Evolutionary conservation across 2,797 vertebrate species (phyloP).

Genomic region (Myotis findleyi): DNA sequence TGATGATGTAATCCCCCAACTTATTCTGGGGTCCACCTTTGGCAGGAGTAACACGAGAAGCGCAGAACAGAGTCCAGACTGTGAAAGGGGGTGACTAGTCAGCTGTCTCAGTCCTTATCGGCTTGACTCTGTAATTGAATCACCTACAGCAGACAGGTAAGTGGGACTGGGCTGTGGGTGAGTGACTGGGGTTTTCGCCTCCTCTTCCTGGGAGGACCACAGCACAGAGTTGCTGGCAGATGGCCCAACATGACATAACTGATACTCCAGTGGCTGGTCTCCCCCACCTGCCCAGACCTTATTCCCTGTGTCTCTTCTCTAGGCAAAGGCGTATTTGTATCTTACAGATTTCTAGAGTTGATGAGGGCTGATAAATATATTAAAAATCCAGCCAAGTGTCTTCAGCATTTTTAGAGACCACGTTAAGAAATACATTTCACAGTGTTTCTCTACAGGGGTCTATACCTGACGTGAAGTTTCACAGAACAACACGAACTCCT

Average conservation of each 20-base stretch:
- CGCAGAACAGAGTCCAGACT: not conserved
- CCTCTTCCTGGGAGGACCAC: not conserved
- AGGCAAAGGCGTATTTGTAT: not conserved
- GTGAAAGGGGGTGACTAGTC: not conserved
- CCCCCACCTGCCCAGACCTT: not conserved
- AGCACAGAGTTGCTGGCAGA: not conserved
- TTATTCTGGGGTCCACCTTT: not conserved
- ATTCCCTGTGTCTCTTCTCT: not conserved
- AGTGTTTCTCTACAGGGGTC: not conserved
- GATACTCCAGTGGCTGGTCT: not conserved
- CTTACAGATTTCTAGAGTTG: not conserved
- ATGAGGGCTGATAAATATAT: not conserved
- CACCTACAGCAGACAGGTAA: not conserved
- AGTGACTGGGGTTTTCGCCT: not conserved
- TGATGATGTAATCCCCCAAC: not conserved
- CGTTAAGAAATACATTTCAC: not conserved
- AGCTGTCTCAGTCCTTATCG: not conserved
- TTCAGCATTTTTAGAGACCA: not conserved
- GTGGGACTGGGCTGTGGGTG: not conserved
- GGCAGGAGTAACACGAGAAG: not conserved
- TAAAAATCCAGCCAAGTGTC: not conserved
- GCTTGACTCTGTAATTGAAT: not conserved
- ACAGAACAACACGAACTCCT: not conserved
- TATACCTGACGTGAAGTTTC: not conserved
- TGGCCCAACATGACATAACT: not conserved